phyloP scores from a whole-genome alignment of 2,113 vertebrate species.

The Channa argus region DNA sequence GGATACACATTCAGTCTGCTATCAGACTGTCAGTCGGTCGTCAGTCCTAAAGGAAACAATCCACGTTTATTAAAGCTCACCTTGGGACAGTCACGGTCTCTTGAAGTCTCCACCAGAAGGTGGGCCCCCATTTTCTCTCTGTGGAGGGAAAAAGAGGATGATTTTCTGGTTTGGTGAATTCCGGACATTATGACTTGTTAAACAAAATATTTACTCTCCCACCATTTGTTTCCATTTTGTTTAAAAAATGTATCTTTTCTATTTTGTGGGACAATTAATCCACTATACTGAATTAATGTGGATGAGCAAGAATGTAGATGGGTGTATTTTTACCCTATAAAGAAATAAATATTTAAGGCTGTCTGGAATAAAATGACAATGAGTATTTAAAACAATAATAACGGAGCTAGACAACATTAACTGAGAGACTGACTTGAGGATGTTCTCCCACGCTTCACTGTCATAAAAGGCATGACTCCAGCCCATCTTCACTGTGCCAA shows the following conservation, averaged over 20 bases:
- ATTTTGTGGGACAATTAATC: too few species aligned
- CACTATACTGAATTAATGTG: too few species aligned
- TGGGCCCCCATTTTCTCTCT: slow-evolving; percentile 95
- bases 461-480: slow-evolving; percentile 98
- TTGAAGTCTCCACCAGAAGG: slow-evolving; percentile 93
- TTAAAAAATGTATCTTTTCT: too few species aligned
- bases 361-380: too few species aligned
- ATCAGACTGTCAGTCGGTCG: too few species aligned
- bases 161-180: slow-evolving; percentile 30
- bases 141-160: slow-evolving; percentile 45
- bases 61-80: slow-evolving; percentile 78
- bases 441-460: slow-evolving; percentile 94
- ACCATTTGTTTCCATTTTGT: too few species aligned
- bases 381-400: background rate
- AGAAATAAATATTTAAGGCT: too few species aligned
- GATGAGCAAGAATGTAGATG: too few species aligned
- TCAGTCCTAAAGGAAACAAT: slow-evolving; percentile 12
- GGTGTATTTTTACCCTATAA: too few species aligned
- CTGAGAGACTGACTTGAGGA: slow-evolving; percentile 90
- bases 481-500: slow-evolving; percentile 97
- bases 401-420: background rate
- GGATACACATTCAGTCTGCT: slow-evolving; percentile 21
- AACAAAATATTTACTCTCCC: background rate
- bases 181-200: background rate
- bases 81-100: slow-evolving; percentile 92